Base-by-base conservation (phyloP, 1,140 invertebrate species). In the Armadillidium nasatum region DNA sequence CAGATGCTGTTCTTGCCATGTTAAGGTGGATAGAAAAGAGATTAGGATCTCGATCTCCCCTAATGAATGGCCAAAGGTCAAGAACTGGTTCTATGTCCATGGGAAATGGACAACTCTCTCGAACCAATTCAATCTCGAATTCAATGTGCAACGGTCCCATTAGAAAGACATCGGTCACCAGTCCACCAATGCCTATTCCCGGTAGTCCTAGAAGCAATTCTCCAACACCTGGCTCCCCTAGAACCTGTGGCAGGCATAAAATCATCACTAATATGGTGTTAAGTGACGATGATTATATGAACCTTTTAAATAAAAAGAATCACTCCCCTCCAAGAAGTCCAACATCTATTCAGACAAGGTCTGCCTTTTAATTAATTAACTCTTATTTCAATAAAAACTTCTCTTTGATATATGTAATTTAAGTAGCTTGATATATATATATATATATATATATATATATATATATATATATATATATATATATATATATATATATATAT, bases 11-110 rank as follows among this genome's bases (percentile, higher is more conserved):
- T 0, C 87, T 95, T 15, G 93, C 93, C 0, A 91, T 95, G 89
- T 85, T 96, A 3, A 93, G 93, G 82, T 95, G 93, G 93, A 91
- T 95, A 0, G 92, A 94, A 82, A 86, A 92, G 68, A 92, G 94
- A 82, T 88, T 94, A 82, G 91, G 90, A 79, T 44, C 73, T 50
- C 72, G 72, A 45, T 54, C 45, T 21, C 72, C 72, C 7, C n/a
- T 54, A 15, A 15, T 67, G 15, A 23, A 13, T 54, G 22, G 19
- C 13, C 23, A 67, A 50, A 74, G 73, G 23, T 74, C 73, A 10
- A 19, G 73, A 33, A 74, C 73, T 11, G 67, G 73, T 6, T 74
- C 73, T 19, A 44, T 74, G 33, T 50, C 73, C 15, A 19, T 4
- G 19, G 50, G 50, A 60, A 60, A 60, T 19, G 50, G 50, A 15